These are phyloP conservation scores for Masnerella sp. DNA, from an alignment of 2,888 invertebrate genomes.

Conservation along the genomic window DNA sequence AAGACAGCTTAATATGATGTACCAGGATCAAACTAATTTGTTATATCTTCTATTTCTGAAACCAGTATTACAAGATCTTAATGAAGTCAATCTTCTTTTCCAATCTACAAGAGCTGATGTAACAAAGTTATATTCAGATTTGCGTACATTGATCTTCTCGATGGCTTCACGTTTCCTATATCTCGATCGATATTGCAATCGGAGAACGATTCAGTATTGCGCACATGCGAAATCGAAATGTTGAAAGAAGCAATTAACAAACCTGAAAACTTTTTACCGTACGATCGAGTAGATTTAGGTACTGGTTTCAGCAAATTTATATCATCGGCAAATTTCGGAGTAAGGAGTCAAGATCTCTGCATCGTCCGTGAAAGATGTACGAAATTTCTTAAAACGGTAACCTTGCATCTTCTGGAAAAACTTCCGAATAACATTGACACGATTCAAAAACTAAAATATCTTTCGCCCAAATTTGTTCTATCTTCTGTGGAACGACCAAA, in stretches of 20 bases:
- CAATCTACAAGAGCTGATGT: slow-evolving; percentile 54
- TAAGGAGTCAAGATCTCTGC: not conserved
- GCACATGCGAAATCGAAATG: slow-evolving; percentile 43
- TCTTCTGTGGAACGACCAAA: slow-evolving; percentile 1
- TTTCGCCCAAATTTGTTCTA: slow-evolving; percentile 11
- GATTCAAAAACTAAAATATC: slow-evolving; percentile 10
- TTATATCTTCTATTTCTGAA: slow-evolving; percentile 58
- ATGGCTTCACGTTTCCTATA: slow-evolving; percentile 42
- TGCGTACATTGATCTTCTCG: slow-evolving; percentile 44
- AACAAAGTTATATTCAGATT: slow-evolving; percentile 49
- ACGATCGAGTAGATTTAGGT: slow-evolving; percentile 18
- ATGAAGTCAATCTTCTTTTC: slow-evolving; percentile 49
- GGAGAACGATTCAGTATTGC: slow-evolving; percentile 31
- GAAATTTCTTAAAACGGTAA: slow-evolving; percentile 9
- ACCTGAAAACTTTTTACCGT: slow-evolving; percentile 8
- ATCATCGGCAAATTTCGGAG: not conserved
- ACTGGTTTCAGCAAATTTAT: slow-evolving; percentile 2
- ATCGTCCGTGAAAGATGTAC: slow-evolving; percentile 10
- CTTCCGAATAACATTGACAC: slow-evolving; percentile 8
- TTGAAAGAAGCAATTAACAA: slow-evolving; percentile 34
- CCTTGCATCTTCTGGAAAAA: slow-evolving; percentile 5
- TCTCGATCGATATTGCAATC: slow-evolving; percentile 19
- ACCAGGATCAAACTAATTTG: slow-evolving; percentile 56
- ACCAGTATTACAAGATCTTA: slow-evolving; percentile 47
- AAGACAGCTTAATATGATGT: slow-evolving; percentile 36